Base-by-base conservation (phyloP, 2,888 invertebrate genomes). In the Augochlorella aurata region DNA sequence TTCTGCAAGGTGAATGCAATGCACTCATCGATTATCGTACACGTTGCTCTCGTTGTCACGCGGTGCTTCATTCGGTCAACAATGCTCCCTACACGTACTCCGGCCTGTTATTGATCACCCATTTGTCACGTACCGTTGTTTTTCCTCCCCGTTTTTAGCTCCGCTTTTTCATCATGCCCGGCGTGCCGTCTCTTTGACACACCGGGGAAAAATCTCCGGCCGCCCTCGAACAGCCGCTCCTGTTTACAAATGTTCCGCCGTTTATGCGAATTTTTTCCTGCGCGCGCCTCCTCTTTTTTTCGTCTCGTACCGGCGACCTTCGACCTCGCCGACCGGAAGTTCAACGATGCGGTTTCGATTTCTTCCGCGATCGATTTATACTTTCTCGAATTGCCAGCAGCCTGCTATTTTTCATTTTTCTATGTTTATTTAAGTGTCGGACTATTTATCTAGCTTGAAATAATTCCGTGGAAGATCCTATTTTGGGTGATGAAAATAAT, bases 51-150 rank as follows among this genome's bases (percentile, higher is more conserved):
- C 74, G 78, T 82, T 75, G 83, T 83, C 82, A 71, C 82, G 77
- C 82, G 82, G 77, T 81, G 73, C 82, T 81, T 81, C 81, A 76
- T 76, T 81, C 81, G 82, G 81, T 82, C 76, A 82, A 81, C 82
- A 81, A 76, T 76, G 82, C 75, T 70, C 76, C 81, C 76, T 82
- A 73, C 82, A 76, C 81, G 81, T 82, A 82, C 81, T 82, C 76
- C 16, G 68, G 79, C 82, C 81, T 81, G 81, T 81, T 81, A 81
- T 81, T 81, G 82, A 81, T 82, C 82, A 76, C 76, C 81, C 76
- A 82, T 82, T 81, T 81, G 81, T 81, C 82, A 76, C 69, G 72
- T 69, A 50, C 54, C 76, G 58, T 69, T 82, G 76, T 81, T 58
- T 69, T 73, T 69, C 61, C 3, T 16, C 50, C 45, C 14, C 54